Conservation (phyloP, 1,140 invertebrate species). For the Drosophila tristis region DNA sequence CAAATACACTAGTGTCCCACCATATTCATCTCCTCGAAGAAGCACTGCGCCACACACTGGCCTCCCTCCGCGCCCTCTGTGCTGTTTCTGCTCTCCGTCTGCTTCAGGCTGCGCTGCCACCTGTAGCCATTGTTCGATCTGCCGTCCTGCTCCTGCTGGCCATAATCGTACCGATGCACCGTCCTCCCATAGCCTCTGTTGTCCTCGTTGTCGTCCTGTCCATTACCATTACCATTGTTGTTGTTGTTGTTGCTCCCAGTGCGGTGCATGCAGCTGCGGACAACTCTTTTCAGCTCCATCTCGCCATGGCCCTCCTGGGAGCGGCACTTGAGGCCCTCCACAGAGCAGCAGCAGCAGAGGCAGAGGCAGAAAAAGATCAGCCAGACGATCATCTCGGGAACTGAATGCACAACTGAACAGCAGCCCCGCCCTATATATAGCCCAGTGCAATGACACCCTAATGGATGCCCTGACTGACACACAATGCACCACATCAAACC, state of each 20-base stretch:
- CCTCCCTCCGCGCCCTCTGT: conserved; percentile 7
- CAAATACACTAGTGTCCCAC: conserved; percentile 64
- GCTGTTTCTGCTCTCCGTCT: conserved; percentile 42
- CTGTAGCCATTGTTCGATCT: conserved; percentile 38
- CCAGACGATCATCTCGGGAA: conserved; percentile 32
- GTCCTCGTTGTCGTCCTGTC: conserved; percentile 27
- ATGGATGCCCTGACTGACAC: conserved; percentile 51
- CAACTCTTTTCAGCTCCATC: conserved; percentile 80
- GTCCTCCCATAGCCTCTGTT: conserved; percentile 1
- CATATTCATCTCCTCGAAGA: conserved; percentile 86
- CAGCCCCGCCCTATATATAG: conserved; percentile 45
- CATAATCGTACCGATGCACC: neutral
- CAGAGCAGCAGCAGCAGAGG: neutral
- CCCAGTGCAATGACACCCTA: conserved; percentile 8
- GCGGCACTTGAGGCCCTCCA: conserved; percentile 82
- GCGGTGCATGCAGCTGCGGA: conserved; percentile 70
- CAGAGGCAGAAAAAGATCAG: conserved; percentile 28
- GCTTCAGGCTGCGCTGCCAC: conserved; percentile 36
- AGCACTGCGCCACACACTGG: conserved; percentile 85
- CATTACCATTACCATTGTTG: conserved; percentile 28
- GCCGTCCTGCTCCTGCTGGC: conserved; percentile 14
- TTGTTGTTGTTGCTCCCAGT: conserved; percentile 42
- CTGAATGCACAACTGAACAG: conserved; percentile 4
- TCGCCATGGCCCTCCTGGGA: conserved; percentile 85
- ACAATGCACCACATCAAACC: conserved; percentile 27